Base-by-base conservation (phyloP, 2,113 vertebrate species). In the Apodemus sylvaticus region DNA sequence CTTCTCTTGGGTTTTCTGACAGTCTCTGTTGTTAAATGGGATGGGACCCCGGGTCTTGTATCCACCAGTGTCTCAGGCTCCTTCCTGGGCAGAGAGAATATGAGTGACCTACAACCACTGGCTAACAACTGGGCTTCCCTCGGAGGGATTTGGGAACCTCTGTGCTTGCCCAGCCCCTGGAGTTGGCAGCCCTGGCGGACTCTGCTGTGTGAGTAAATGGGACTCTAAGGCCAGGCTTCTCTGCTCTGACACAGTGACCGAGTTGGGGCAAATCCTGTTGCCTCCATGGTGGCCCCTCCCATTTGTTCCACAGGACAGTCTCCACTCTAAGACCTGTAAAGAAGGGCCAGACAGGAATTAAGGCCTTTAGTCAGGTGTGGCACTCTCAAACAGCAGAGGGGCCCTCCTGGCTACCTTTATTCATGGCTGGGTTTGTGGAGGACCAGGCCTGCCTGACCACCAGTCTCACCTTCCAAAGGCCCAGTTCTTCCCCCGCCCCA, bases 131-230 rank as follows among this genome's bases (percentile, higher is more conserved):
- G 1, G 45, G 19, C 42, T 19, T 53, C 7, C n/a, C 34, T 55
- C 0, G 1, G 34, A 73, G 64, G 22, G 60, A 0, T 16, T 0
- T 0, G 2, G 48, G 11, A 7, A 17, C 68, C 34, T 13, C 13
- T 1, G 0, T 51, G 55, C n/a, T 29, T 58, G 1, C 10, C 48
- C 20, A 45, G 24, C 8, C 19, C 53, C 13, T 42, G 8, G 8
- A 16, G 17, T 31, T n/a, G 11, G 16, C 19, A 0, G 45, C 24
- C 39, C 12, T 36, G 20, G 7, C 16, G 8, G 58, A 60, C 39
- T 22, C 3, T n/a, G 48, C 58, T 11, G 3, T 16, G 2, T 22
- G 26, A 20, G 9, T 55, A 29, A 17, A 11, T 7, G 45, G 76
- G 39, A 17, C n/a, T 26, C 64, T 1, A 29, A 89, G 51, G 77